These are phyloP conservation scores for Columba guinea DNA, from an alignment of 2,797 vertebrate genomes.

Conservation along the genomic window DNA sequence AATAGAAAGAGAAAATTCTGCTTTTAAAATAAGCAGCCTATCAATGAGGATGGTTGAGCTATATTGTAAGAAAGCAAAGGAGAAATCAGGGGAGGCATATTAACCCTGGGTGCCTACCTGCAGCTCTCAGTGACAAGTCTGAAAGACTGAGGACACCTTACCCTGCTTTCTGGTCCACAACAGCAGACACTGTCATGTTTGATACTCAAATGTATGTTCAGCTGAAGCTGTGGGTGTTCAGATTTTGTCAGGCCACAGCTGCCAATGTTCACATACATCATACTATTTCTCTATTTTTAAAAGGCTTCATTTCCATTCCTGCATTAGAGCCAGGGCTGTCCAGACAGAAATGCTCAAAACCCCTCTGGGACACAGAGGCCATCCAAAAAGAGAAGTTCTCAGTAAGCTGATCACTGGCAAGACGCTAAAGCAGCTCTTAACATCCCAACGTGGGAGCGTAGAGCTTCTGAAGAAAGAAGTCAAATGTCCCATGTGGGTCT, in stretches of 20 bases:
- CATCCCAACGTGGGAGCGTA: background rate
- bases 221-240: background rate
- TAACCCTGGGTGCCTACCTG: background rate
- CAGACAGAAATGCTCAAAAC: conserved; percentile 28
- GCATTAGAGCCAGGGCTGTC: background rate
- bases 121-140: background rate
- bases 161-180: background rate
- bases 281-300: background rate
- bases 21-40: background rate
- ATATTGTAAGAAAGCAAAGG: background rate
- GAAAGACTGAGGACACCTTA: background rate
- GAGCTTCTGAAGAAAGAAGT: background rate
- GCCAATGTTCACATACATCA: background rate
- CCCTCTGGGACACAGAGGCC: background rate
- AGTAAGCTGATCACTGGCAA: background rate
- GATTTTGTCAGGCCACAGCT: background rate
- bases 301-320: background rate
- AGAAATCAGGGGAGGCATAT: background rate
- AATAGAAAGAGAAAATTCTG: background rate
- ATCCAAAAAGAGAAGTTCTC: conserved; percentile 4
- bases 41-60: background rate
- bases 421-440: background rate
- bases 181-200: background rate
- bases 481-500: background rate
- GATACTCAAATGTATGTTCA: background rate